Conservation (phyloP, 2,888 invertebrate genomes). For the Aleiodes testaceus region DNA sequence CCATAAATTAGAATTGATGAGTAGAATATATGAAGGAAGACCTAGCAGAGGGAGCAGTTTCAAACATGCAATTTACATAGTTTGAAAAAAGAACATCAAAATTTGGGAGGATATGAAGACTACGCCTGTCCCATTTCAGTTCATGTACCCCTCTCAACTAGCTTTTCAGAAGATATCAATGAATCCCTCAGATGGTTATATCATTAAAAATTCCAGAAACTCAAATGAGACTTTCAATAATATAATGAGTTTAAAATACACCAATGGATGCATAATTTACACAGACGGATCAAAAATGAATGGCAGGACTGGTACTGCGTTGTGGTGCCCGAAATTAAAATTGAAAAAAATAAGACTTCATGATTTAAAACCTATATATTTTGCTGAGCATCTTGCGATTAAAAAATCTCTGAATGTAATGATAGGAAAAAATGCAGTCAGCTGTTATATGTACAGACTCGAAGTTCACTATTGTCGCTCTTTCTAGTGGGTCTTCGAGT, state of each 20-base stretch:
- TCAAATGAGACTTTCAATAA: background rate
- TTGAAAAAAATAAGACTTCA: background rate
- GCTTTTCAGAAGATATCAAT: background rate
- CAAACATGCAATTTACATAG: background rate
- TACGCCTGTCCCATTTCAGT: background rate
- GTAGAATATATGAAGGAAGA: background rate
- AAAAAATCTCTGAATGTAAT: slow-evolving; percentile 34
- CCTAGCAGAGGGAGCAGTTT: background rate
- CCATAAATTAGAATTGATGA: slow-evolving; percentile 11
- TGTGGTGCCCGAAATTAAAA: background rate
- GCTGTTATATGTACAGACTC: slow-evolving; percentile 45
- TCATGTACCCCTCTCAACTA: slow-evolving; percentile 12
- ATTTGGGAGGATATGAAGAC: background rate
- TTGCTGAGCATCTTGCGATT: slow-evolving; percentile 46
- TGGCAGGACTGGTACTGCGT: background rate
- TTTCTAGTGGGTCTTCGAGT: background rate
- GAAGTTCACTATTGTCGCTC: slow-evolving; percentile 38
- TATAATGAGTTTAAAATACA: background rate
- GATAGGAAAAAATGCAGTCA: background rate
- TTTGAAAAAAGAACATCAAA: background rate
- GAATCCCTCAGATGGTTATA: slow-evolving; percentile 23
- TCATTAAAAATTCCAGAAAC: slow-evolving; percentile 9
- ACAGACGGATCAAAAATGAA: slow-evolving; percentile 38
- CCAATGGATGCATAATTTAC: background rate
- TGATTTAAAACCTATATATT: slow-evolving; percentile 42